Evolutionary conservation across 2,113 vertebrate species (phyloP).

Genomic region (Thomomys bottae): DNA sequence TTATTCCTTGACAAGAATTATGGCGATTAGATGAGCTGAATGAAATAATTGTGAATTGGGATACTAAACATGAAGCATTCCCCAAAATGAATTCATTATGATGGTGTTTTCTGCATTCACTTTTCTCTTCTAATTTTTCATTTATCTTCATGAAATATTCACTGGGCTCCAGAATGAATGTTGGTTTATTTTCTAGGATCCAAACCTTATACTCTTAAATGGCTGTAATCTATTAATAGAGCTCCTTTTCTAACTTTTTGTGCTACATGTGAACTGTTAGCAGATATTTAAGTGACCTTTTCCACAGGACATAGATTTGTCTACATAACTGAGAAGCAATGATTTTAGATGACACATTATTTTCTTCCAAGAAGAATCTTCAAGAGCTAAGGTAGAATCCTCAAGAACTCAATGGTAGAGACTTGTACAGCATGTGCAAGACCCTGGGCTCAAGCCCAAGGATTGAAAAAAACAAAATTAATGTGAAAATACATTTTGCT

Average conservation of each 20-base stretch:
- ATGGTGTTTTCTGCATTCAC: conserved; percentile 14
- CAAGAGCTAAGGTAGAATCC: not conserved
- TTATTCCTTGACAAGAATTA: conserved; percentile 16
- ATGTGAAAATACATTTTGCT: not conserved
- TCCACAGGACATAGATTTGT: not conserved
- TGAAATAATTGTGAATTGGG: conserved; percentile 1
- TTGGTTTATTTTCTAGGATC: not conserved
- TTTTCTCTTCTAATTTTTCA: conserved; percentile 22
- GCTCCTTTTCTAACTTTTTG: conserved; percentile 9
- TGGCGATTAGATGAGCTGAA: conserved; percentile 2
- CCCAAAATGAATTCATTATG: not conserved
- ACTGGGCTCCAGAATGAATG: not conserved
- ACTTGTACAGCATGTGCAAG: not conserved
- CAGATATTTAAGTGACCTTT: conserved; percentile 33
- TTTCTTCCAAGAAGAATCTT: conserved; percentile 13
- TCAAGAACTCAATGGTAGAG: not conserved
- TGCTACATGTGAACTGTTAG: not conserved
- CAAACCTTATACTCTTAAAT: conserved; percentile 38
- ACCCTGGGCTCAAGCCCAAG: too few species aligned
- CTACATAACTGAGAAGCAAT: not conserved
- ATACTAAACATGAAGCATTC: not conserved
- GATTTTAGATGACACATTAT: conserved; percentile 14
- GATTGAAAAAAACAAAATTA: not conserved
- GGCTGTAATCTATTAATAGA: not conserved
- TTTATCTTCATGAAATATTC: conserved; percentile 18